Conservation (phyloP, 2,888 invertebrate species). For the Drosophila basisetae region DNA sequence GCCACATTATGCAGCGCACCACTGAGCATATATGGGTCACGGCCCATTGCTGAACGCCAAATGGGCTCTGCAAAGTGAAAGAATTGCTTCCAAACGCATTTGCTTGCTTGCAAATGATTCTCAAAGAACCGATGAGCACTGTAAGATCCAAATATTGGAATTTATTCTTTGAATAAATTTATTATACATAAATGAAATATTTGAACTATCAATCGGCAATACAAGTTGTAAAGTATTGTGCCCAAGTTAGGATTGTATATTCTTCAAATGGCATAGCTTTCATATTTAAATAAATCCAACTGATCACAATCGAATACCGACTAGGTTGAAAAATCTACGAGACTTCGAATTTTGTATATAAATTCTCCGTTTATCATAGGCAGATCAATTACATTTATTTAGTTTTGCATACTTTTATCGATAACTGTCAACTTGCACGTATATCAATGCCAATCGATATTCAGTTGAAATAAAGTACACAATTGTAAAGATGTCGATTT, state of each 20-base stretch:
- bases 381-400: neutral
- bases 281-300: neutral
- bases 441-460: accelerated
- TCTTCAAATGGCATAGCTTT: neutral
- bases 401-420: neutral
- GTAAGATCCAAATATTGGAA: no score
- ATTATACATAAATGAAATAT: neutral
- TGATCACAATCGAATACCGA: neutral
- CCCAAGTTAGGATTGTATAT: neutral
- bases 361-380: neutral
- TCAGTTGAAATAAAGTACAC: neutral
- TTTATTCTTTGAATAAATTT: neutral
- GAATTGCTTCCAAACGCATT: slow-evolving; percentile 5
- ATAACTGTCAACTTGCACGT: neutral
- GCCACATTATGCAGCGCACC: slow-evolving; percentile 46
- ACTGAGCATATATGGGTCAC: slow-evolving; percentile 73
- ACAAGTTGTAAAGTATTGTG: neutral
- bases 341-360: neutral
- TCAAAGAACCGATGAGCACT: neutral
- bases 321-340: neutral
- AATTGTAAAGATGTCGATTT: neutral
- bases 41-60: slow-evolving; percentile 64
- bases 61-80: slow-evolving; percentile 30
- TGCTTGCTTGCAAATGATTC: neutral
- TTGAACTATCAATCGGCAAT: neutral